phyloP scores from a whole-genome alignment of 1,140 invertebrate genomes.

The Drosophila punjabiensis region DNA sequence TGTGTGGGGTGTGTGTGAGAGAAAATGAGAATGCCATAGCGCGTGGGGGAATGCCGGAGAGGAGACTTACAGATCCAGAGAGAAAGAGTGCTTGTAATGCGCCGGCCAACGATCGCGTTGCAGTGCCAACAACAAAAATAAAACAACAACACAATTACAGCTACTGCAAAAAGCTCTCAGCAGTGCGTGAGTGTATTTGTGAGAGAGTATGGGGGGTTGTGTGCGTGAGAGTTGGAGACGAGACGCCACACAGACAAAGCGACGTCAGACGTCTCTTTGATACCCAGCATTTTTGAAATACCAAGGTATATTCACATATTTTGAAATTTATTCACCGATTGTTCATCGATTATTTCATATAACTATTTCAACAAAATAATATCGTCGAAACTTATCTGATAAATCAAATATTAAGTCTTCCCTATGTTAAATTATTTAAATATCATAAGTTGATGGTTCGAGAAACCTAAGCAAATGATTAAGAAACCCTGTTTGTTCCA shows the following conservation, averaged over 20 bases:
- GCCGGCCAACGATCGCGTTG: conserved; percentile 70
- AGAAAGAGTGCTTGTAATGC: conserved; percentile 49
- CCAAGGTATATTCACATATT: neutral
- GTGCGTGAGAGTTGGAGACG: conserved; percentile 46
- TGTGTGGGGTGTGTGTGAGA: conserved; percentile 7
- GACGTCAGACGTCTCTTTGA: conserved; percentile 60
- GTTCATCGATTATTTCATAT: neutral
- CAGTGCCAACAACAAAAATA: conserved; percentile 30
- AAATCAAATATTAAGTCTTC: too few relatives aligned
- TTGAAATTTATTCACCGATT: neutral
- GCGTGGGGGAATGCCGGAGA: conserved; percentile 21
- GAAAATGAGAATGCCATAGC: conserved; percentile 23
- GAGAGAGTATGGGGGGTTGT: conserved; percentile 7
- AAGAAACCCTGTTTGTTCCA: neutral
- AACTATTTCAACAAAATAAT: too few relatives aligned
- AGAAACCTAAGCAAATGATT: too few relatives aligned
- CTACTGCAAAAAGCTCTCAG: conserved; percentile 47
- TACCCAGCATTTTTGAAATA: conserved; percentile 7
- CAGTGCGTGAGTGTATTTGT: neutral
- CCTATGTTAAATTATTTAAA: too few relatives aligned
- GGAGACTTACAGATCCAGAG: conserved; percentile 1
- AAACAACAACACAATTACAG: conserved; percentile 16
- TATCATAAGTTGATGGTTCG: too few relatives aligned
- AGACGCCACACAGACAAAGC: conserved; percentile 71
- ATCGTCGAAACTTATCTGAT: too few relatives aligned